phyloP scores from a whole-genome alignment of 2,888 invertebrate genomes.

The Eristalis pertinax region DNA sequence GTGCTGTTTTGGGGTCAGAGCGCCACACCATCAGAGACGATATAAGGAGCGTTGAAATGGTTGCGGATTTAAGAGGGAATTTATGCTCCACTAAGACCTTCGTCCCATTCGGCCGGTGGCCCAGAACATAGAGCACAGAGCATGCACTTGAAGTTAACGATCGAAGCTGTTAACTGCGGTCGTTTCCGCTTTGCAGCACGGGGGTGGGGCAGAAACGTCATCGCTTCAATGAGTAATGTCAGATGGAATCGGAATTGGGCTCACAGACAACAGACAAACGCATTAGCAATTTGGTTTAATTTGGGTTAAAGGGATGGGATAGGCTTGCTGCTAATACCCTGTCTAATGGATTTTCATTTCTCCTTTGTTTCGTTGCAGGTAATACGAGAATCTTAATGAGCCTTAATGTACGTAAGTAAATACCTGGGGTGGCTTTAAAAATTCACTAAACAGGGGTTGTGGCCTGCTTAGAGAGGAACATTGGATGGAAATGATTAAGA shows the following conservation, averaged over 20 bases:
- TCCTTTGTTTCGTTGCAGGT: slow-evolving; percentile 50
- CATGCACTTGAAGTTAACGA: slow-evolving; percentile 44
- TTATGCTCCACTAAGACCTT: background rate
- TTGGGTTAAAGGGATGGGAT: background rate
- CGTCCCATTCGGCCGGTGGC: background rate
- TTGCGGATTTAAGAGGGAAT: slow-evolving; percentile 36
- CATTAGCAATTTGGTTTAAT: background rate
- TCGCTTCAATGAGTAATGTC: slow-evolving; percentile 5
- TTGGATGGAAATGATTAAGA: background rate
- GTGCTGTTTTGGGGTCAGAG: slow-evolving; percentile 22
- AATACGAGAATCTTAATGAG: slow-evolving; percentile 44
- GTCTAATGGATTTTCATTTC: slow-evolving; percentile 48
- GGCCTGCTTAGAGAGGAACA: background rate
- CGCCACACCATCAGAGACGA: background rate
- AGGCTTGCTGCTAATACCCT: background rate
- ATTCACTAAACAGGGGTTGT: background rate
- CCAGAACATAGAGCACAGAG: background rate
- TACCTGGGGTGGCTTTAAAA: background rate
- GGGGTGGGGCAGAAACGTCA: background rate
- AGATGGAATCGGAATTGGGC: slow-evolving; percentile 20
- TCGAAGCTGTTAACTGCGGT: slow-evolving; percentile 42
- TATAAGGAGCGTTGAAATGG: slow-evolving; percentile 48
- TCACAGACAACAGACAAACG: background rate
- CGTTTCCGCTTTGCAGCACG: slow-evolving; percentile 11
- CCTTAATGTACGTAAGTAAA: slow-evolving; percentile 40